Evolutionary conservation across 1,140 invertebrate species (phyloP).

Genomic region (Nomia melanderi): DNA sequence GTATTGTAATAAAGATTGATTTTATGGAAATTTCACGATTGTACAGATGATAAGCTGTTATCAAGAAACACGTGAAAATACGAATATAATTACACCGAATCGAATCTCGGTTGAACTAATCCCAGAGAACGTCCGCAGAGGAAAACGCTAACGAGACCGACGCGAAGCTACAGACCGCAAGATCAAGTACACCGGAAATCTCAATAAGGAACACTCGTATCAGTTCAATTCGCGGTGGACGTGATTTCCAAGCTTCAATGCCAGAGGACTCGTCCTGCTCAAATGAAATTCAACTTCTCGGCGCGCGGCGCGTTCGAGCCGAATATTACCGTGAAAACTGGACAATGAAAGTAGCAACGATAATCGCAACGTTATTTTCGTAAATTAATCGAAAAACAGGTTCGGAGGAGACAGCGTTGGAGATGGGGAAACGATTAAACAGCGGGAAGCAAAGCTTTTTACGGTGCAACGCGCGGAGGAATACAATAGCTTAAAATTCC

Average conservation of each 20-base stretch:
- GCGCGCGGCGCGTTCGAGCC: too few species aligned
- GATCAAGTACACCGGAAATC: constrained; percentile 10
- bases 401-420: background rate
- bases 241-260: background rate
- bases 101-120: too few species aligned
- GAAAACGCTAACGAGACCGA: background rate
- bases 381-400: background rate
- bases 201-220: constrained; percentile 1
- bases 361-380: background rate
- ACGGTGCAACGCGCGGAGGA: background rate
- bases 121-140: too few species aligned
- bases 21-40: too few species aligned
- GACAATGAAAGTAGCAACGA: too few species aligned
- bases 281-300: too few species aligned
- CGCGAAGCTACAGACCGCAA: background rate
- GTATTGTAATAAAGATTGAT: too few species aligned
- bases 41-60: too few species aligned
- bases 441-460: background rate
- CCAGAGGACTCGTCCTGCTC: too few species aligned
- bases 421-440: background rate
- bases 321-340: too few species aligned
- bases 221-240: background rate
- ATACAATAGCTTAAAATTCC: constrained; percentile 23
- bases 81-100: too few species aligned
- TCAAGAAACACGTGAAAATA: too few species aligned